phyloP scores from a whole-genome alignment of 2,797 vertebrate species.

The Varecia variegata region DNA sequence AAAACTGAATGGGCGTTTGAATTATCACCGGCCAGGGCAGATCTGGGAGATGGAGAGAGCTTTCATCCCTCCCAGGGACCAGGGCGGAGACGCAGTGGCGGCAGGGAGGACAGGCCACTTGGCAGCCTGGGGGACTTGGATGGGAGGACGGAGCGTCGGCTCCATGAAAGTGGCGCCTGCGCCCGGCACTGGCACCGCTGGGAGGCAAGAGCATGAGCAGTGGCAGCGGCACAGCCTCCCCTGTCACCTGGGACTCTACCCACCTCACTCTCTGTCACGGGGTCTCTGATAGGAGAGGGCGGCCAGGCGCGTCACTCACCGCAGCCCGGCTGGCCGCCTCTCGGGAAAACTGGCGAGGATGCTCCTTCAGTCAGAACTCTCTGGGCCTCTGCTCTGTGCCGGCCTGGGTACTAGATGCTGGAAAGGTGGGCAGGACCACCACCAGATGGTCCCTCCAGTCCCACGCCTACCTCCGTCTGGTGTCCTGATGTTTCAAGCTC shows the following conservation, averaged over 20 bases:
- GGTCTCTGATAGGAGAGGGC: not conserved
- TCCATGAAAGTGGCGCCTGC: not conserved
- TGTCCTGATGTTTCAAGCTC: not conserved
- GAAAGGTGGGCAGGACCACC: not conserved
- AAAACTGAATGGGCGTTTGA: slow-evolving; percentile 68
- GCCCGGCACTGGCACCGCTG: not conserved
- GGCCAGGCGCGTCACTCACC: rapidly evolving
- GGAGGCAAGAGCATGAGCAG: not conserved
- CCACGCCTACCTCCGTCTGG: too few relatives aligned
- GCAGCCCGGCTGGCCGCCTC: not conserved
- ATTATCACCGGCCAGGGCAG: not conserved
- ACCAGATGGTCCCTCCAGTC: not conserved
- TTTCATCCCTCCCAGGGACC: slow-evolving; percentile 2
- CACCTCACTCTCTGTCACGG: not conserved
- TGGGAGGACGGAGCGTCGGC: not conserved
- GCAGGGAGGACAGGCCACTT: not conserved
- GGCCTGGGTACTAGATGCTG: not conserved
- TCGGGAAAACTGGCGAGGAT: rapidly evolving
- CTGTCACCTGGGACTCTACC: not conserved
- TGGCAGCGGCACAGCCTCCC: not conserved
- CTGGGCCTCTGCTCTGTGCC: too few relatives aligned
- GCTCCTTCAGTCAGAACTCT: not conserved
- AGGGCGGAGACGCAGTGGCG: not conserved
- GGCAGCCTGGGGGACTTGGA: not conserved
- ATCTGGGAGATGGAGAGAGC: not conserved